phyloP scores from a whole-genome alignment of 2,888 invertebrate species.

The Bruchidius siliquastri region DNA sequence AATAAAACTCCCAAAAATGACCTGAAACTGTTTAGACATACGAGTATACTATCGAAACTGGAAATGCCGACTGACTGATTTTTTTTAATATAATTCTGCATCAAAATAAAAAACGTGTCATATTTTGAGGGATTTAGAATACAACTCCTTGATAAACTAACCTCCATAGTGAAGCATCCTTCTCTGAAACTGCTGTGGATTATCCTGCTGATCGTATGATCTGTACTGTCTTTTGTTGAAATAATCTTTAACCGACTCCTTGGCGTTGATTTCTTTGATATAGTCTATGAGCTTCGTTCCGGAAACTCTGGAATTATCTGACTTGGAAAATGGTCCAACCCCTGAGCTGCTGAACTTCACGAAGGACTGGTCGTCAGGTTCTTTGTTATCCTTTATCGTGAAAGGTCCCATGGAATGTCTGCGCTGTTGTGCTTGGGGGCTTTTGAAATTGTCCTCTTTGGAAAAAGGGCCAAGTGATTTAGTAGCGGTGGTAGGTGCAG shows the following conservation, averaged over 20 bases:
- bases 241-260: constrained; percentile 59
- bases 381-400: constrained; percentile 55
- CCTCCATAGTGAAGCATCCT: constrained; percentile 68
- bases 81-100: too few species aligned
- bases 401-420: constrained; percentile 51
- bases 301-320: constrained; percentile 55
- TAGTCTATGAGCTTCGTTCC: constrained; percentile 60
- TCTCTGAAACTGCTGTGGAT: constrained; percentile 58
- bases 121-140: too few species aligned
- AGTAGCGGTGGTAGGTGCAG: constrained; percentile 4
- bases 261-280: constrained; percentile 63
- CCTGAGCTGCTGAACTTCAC: constrained; percentile 33
- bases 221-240: constrained; percentile 48
- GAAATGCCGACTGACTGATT: too few species aligned
- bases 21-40: too few species aligned
- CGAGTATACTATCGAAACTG: too few species aligned
- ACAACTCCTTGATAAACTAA: not conserved
- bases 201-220: constrained; percentile 50
- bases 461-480: constrained; percentile 56
- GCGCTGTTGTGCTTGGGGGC: constrained; percentile 29
- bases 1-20: too few species aligned
- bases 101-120: too few species aligned
- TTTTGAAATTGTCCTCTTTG: constrained; percentile 56
- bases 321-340: constrained; percentile 60
- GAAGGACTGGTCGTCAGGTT: constrained; percentile 17